Base-by-base conservation (phyloP, 1,140 invertebrate species). In the Apocrypta bakeri region DNA sequence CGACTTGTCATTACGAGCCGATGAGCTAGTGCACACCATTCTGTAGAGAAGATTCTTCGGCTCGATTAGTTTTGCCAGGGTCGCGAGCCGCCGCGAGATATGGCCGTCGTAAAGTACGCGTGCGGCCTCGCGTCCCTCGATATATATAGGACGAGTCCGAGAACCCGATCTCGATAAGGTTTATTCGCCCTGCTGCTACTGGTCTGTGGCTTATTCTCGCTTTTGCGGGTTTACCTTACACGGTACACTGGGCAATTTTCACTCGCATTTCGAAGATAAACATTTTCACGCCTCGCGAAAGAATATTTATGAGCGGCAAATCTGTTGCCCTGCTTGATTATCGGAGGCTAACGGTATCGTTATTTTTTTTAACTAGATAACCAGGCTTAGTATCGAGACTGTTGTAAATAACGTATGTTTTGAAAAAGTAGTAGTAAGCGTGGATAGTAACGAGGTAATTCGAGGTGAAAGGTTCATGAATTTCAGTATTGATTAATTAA, bases 31-130 rank as follows among this genome's bases (percentile, higher is more conserved):
- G 48, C 48, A 7, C 48, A 21, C 48, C 11, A 17, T 33, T 7
- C 27, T 17, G 1, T 17, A 21, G 14, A 9, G 61, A 61, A 76
- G 80, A 82, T 82, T 72, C 74, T 72, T 82, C 56, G 68, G 68
- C 64, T 71, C 81, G 68, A 77, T 82, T 82, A 78, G 66, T 78
- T 82, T 78, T 78, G 48, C 74, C 75, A 12, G 27, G 40, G n/a
- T 12, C 14, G 56, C 14, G 71, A 42, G 71, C n/a, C 27, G 25
- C 40, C 21, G 42, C 63, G 71, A 81, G 79, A 81, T 81, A 81
- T 71, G 73, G n/a, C 40, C 42, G 17, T 77, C 80, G 80, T 82
- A 82, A 82, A 77, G 48, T 68, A 82, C 21, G 17, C 56, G 24
- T n/a, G n/a, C 68, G 12, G 33, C 25, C 69, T 40, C 79, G 21